Conservation (phyloP, 35 echinoderm and acorn worm species). For the Hemicentrotus pulcherrimus region DNA sequence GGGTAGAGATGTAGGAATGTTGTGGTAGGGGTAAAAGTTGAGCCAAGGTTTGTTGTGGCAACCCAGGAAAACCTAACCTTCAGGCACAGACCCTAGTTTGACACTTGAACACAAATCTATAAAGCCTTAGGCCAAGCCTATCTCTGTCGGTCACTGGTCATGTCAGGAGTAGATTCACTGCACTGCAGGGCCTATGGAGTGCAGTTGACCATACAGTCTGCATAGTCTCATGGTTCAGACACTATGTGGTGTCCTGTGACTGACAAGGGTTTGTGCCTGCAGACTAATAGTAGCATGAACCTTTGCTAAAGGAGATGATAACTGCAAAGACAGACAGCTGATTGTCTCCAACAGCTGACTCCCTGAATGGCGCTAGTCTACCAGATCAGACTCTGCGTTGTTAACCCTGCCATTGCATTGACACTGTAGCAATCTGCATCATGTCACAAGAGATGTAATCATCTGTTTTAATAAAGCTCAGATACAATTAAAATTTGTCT, state of each 20-base stretch:
- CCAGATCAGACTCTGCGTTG: background rate
- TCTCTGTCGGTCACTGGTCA: no score
- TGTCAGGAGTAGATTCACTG: no score
- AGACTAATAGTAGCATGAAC: background rate
- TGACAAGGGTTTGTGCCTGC: no score
- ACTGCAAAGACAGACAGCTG: background rate
- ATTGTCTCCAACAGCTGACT: conserved; percentile 38
- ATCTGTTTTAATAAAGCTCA: background rate
- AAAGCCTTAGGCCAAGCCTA: no score
- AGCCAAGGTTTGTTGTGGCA: conserved; percentile 39
- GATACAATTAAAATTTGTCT: no score
- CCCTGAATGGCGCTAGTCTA: background rate
- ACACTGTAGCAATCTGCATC: background rate
- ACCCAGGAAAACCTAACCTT: background rate
- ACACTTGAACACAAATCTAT: no score
- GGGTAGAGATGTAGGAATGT: background rate
- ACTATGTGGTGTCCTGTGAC: no score
- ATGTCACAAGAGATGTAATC: background rate
- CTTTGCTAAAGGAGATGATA: background rate
- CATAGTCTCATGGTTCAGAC: no score
- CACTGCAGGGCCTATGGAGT: no score
- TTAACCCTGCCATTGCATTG: background rate
- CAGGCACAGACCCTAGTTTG: no score
- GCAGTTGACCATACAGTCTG: no score
- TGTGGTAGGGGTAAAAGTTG: background rate